These are phyloP conservation scores for Ruditapes philippinarum DNA, from an alignment of 1,140 invertebrate genomes.

Conservation along the genomic window DNA sequence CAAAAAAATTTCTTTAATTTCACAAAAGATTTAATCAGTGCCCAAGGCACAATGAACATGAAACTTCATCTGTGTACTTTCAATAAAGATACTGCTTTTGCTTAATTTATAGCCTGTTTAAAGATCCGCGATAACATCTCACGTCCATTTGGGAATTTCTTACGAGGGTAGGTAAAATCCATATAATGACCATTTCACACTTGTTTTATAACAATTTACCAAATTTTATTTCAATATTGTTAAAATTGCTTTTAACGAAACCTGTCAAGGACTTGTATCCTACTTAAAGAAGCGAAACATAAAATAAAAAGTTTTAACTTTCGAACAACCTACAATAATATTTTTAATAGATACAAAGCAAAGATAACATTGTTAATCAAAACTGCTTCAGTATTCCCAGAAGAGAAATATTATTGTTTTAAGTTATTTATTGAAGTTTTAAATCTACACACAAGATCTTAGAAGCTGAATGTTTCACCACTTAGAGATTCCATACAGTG, in stretches of 20 bases:
- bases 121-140: background rate
- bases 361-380: background rate
- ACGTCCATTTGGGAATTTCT: conserved; percentile 9
- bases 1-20: conserved; percentile 11
- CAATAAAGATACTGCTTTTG: background rate
- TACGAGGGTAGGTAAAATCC: conserved; percentile 21
- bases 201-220: background rate
- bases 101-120: background rate
- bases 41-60: background rate
- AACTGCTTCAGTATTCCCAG: background rate
- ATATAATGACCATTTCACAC: conserved; percentile 12
- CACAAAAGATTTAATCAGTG: background rate
- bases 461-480: too few species aligned
- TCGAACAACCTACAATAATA: background rate
- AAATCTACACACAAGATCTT: background rate
- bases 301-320: background rate
- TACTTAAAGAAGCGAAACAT: background rate
- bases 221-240: background rate
- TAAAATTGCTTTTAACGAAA: background rate
- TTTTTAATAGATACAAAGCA: background rate
- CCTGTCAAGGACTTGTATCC: background rate
- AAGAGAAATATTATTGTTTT: background rate
- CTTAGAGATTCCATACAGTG: background rate
- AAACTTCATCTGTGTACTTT: background rate
- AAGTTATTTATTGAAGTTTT: background rate